These are phyloP conservation scores for Ginglymostoma cirratum DNA, from an alignment of 2,113 vertebrate genomes.

Conservation along the genomic window DNA sequence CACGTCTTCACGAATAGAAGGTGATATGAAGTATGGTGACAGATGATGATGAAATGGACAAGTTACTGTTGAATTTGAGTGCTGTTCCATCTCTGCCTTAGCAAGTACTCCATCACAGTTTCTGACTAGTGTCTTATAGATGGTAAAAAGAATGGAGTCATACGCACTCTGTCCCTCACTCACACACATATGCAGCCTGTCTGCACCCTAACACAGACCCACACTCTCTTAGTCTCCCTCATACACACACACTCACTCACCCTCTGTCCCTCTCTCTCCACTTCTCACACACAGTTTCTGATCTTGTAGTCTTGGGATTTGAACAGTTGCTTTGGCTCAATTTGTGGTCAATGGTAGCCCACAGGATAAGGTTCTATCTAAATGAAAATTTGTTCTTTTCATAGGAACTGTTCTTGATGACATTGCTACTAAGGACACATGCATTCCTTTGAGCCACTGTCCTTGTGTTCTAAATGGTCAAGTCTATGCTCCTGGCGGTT, in stretches of 20 bases:
- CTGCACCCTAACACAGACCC: no score
- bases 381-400: background rate
- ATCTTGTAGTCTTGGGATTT: background rate
- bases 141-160: background rate
- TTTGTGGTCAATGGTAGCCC: no score
- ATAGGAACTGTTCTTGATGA: slow-evolving; percentile 63
- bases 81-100: no score
- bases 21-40: background rate
- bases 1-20: background rate
- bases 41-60: background rate
- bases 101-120: no score
- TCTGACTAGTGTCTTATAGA: background rate
- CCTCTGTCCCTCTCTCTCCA: no score
- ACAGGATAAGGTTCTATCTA: background rate
- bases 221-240: no score
- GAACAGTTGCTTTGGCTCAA: background rate
- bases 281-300: background rate
- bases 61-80: background rate
- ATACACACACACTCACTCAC: no score
- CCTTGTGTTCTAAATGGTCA: slow-evolving; percentile 56
- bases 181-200: no score
- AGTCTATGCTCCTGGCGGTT: slow-evolving; percentile 52
- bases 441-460: slow-evolving; percentile 57
- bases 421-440: slow-evolving; percentile 55
- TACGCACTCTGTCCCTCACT: no score